Evolutionary conservation across 2,113 vertebrate species (phyloP).

Genomic region (Romanogobio albipinnatus): DNA sequence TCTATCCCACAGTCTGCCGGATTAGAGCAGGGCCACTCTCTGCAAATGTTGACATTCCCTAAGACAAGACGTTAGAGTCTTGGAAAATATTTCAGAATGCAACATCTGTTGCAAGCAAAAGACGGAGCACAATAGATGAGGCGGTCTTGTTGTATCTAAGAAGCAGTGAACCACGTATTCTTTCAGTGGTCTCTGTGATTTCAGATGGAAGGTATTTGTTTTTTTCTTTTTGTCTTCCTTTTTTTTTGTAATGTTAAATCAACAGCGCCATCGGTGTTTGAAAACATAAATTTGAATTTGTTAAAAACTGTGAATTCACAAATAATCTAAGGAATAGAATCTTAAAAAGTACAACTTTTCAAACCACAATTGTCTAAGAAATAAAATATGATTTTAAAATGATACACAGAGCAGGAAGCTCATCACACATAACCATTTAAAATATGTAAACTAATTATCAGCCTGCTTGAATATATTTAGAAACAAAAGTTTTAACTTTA

Average conservation of each 20-base stretch:
- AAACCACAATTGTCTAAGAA: not conserved
- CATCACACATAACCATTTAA: not conserved
- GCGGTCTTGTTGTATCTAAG: slow-evolving; percentile 16
- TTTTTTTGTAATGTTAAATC: not conserved
- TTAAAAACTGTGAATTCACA: not conserved
- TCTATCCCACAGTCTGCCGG: slow-evolving; percentile 49
- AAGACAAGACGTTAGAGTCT: slow-evolving; percentile 39
- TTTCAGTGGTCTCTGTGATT: slow-evolving; percentile 29
- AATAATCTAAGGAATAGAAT: not conserved
- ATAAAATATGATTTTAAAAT: not conserved
- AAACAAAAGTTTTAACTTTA: not conserved
- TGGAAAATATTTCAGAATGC: slow-evolving; percentile 52
- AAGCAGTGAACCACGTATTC: slow-evolving; percentile 36
- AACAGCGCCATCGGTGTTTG: not conserved
- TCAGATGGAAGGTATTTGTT: slow-evolving; percentile 12
- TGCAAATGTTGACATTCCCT: slow-evolving; percentile 59
- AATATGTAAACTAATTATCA: not conserved
- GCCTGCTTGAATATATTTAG: not conserved
- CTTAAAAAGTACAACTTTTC: not conserved
- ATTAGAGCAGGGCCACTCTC: slow-evolving; percentile 57
- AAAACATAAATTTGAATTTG: not conserved
- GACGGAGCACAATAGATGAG: slow-evolving; percentile 10
- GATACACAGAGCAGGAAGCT: not conserved
- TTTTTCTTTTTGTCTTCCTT: not conserved
- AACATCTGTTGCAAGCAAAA: slow-evolving; percentile 38